phyloP scores from a whole-genome alignment of 2,888 invertebrate genomes.

The Epiblema foenella region DNA sequence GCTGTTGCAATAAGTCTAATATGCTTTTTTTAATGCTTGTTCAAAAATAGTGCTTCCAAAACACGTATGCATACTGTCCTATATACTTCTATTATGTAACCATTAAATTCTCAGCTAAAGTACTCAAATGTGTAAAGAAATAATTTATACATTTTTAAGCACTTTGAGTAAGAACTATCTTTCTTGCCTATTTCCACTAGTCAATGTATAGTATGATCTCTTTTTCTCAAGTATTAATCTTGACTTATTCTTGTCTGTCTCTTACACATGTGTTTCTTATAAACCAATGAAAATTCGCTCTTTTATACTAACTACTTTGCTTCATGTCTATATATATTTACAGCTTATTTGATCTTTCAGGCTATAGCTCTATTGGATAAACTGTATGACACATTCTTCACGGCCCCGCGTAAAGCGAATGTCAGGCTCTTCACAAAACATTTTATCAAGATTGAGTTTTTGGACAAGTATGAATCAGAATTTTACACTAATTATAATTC shows the following conservation, averaged over 20 bases:
- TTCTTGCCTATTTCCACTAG: slow-evolving; percentile 18
- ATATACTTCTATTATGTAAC: not conserved
- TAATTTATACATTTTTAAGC: slow-evolving; percentile 1
- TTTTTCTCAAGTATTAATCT: too few species aligned
- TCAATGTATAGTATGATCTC: not conserved
- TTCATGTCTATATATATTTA: slow-evolving; percentile 73
- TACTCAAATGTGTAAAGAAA: not conserved
- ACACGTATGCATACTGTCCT: not conserved
- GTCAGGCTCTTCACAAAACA: slow-evolving; percentile 87
- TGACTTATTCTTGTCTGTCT: too few species aligned
- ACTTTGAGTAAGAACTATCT: not conserved
- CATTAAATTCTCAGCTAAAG: not conserved
- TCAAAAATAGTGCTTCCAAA: not conserved
- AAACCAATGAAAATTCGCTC: slow-evolving; percentile 12
- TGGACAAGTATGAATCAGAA: slow-evolving; percentile 84
- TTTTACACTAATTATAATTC: slow-evolving; percentile 52
- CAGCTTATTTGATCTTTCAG: slow-evolving; percentile 81
- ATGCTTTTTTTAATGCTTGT: slow-evolving; percentile 1
- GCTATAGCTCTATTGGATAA: slow-evolving; percentile 88
- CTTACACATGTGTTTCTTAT: not conserved
- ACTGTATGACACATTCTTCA: slow-evolving; percentile 85
- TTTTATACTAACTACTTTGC: slow-evolving; percentile 47
- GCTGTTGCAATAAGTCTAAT: not conserved
- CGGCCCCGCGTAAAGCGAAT: slow-evolving; percentile 82
- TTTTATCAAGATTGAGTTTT: slow-evolving; percentile 90